These are phyloP conservation scores for Drosophila lacteicornis DNA, from an alignment of 1,140 invertebrate species.

Conservation along the genomic window DNA sequence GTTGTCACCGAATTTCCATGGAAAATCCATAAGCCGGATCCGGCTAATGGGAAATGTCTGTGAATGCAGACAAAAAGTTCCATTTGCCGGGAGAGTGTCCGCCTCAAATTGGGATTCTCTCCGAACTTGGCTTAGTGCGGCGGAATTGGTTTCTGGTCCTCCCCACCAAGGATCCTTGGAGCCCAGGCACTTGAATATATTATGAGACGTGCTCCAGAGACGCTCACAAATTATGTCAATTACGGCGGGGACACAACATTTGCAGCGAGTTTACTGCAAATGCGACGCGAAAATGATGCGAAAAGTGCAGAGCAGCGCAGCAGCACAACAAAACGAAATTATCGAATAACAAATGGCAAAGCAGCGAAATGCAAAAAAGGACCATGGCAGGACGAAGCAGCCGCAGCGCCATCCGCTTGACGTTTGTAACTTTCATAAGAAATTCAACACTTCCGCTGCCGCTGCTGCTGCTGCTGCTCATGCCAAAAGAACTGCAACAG, in stretches of 20 bases:
- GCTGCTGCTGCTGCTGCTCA: neutral
- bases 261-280: slow-evolving; percentile 38
- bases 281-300: slow-evolving; percentile 53
- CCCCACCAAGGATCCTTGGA: neutral
- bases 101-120: slow-evolving; percentile 26
- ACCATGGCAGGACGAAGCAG: slow-evolving; percentile 17
- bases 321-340: slow-evolving; percentile 48
- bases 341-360: slow-evolving; percentile 53
- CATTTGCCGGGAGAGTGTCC: slow-evolving; percentile 6
- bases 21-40: slow-evolving; percentile 48
- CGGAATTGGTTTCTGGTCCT: slow-evolving; percentile 32
- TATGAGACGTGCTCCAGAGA: slow-evolving; percentile 44
- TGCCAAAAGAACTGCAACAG: slow-evolving; percentile 49
- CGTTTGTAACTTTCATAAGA: slow-evolving; percentile 58
- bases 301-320: slow-evolving; percentile 39
- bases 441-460: slow-evolving; percentile 69
- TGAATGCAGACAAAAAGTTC: slow-evolving; percentile 46
- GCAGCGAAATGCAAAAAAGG: slow-evolving; percentile 14
- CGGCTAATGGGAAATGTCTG: slow-evolving; percentile 60
- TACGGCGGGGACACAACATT: slow-evolving; percentile 39
- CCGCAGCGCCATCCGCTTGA: slow-evolving; percentile 27
- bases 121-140: slow-evolving; percentile 39
- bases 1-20: slow-evolving; percentile 53
- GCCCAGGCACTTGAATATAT: slow-evolving; percentile 33
- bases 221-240: slow-evolving; percentile 59